Base-by-base conservation (phyloP, 2,888 invertebrate species). In the Aradus depressus region DNA sequence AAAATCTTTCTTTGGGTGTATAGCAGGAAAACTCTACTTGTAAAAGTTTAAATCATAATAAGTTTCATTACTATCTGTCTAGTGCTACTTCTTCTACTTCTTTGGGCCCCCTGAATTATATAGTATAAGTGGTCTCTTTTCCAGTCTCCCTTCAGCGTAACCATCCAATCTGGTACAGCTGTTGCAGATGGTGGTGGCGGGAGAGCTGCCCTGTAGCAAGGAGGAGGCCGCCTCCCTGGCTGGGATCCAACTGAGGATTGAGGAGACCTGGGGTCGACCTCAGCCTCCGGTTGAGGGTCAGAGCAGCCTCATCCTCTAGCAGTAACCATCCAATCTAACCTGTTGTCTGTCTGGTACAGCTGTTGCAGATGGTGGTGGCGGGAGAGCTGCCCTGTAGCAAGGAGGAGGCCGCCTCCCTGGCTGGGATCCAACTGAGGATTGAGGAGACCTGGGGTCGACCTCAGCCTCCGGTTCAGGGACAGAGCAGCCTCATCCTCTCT, bases 161-260 rank as follows among this genome's bases (percentile, higher is more conserved):
- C 28, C 28, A 10, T 28, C 8, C 12, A 10, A 8, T 28, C 28
- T 28, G 8, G 8, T 65, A 38, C 68, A 79, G 77, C 67, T 78
- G 60, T 73, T 76, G 66, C 71, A 74, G 56, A 65, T 75, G 62
- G 73, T 79, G 39, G 71, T 76, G 50, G 69, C 70, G 34, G 79
- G 79, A 2, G 72, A 73, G 32, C 63, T 79, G 53, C 76, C 76
- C 2, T 77, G 77, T 65, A 72, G 73, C 50, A 75, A 75, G 60
- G 77, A 78, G 57, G 78, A 79, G 59, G 77, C 77, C 1, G 75
- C 77, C 1, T 70, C 73, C 6, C 64, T 79, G 52, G 79, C 79
- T 5, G 75, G 75, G 35, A 75, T 79, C 49, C 77, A 79, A 64
- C 68, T 78, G 14, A 72, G 76, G 49, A 72, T 79, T 16, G 76